A percentile compares a stretch with the other conserved stretches of the same genome.
phyloP scores from a whole-genome alignment of 2,888 invertebrate genomes.

The Cactoblastis cactorum region DNA sequence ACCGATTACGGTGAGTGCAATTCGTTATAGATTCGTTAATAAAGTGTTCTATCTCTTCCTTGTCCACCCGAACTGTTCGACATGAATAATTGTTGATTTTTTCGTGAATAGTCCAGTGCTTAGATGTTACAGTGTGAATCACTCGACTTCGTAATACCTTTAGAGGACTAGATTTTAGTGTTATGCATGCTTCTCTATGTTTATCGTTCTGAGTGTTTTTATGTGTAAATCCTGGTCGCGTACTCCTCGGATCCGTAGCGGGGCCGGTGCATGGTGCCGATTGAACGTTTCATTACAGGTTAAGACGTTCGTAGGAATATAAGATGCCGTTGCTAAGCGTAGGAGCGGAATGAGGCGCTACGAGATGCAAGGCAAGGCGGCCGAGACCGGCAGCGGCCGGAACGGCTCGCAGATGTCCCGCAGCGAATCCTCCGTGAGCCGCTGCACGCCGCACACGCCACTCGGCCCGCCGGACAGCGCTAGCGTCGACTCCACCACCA shows the following conservation, averaged over 20 bases:
- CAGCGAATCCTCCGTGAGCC: constrained; percentile 85
- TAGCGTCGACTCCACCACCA: constrained; percentile 91
- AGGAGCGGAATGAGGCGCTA: constrained; percentile 68
- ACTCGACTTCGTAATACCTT: constrained; percentile 38
- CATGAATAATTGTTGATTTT: constrained; percentile 33
- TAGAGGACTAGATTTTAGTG: constrained; percentile 65
- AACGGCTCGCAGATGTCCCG: constrained; percentile 82
- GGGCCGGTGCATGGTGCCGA: constrained; percentile 47
- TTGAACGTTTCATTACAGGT: constrained; percentile 64
- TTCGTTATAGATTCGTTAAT: constrained; percentile 16
- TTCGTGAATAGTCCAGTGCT: constrained; percentile 52
- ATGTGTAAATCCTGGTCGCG: constrained; percentile 44
- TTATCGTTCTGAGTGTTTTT: constrained; percentile 53
- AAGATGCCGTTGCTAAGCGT: constrained; percentile 69
- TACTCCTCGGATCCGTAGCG: constrained; percentile 46
- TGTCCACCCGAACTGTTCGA: constrained; percentile 34
- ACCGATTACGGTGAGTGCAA: constrained; percentile 55
- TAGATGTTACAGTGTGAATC: constrained; percentile 54
- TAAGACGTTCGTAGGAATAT: constrained; percentile 67
- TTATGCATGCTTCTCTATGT: constrained; percentile 72
- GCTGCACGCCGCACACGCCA: constrained; percentile 72
- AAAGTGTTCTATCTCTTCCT: constrained; percentile 23
- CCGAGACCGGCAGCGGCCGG: constrained; percentile 55
- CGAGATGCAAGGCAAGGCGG: constrained; percentile 64
- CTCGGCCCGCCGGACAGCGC: constrained; percentile 83